Evolutionary conservation across 2,797 vertebrate species (phyloP).

Genomic region (Megaceryle alcyon): DNA sequence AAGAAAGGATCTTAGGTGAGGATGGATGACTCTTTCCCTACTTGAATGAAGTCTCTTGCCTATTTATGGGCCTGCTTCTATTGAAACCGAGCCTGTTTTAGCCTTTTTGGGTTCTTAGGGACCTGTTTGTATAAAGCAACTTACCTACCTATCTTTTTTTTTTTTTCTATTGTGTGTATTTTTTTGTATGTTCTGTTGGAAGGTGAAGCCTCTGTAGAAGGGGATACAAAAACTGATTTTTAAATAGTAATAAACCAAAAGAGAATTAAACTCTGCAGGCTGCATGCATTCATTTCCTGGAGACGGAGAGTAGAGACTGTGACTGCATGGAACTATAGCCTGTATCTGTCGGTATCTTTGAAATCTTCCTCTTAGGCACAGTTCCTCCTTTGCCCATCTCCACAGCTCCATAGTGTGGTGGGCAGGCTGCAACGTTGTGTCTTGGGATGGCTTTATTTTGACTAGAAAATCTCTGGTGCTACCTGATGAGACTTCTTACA

Average conservation of each 20-base stretch:
- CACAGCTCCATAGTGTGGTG: background rate
- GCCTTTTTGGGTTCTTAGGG: conserved; percentile 72
- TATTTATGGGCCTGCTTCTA: conserved; percentile 71
- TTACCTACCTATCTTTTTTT: conserved; percentile 67
- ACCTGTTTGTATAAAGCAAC: conserved; percentile 74
- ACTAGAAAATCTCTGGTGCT: background rate
- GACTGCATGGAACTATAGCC: background rate
- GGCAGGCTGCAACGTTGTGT: background rate
- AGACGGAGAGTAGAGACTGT: background rate
- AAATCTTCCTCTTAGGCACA: background rate
- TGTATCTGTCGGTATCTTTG: background rate
- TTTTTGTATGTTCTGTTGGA: conserved; percentile 74
- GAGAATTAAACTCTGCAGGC: conserved; percentile 67
- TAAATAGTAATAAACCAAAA: conserved; percentile 75
- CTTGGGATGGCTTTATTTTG: background rate
- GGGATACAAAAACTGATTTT: conserved; percentile 68
- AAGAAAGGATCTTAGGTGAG: conserved; percentile 67
- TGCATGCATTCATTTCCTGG: conserved; percentile 71
- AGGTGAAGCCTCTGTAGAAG: conserved; percentile 75
- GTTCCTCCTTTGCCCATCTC: background rate
- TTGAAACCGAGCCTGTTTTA: conserved; percentile 74
- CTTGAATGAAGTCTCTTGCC: conserved; percentile 72
- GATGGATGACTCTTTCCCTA: conserved; percentile 65
- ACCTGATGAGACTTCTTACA: background rate
- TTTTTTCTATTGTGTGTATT: conserved; percentile 71